Conservation (phyloP, 2,113 vertebrate genomes). For the Dasyurus viverrinus region DNA sequence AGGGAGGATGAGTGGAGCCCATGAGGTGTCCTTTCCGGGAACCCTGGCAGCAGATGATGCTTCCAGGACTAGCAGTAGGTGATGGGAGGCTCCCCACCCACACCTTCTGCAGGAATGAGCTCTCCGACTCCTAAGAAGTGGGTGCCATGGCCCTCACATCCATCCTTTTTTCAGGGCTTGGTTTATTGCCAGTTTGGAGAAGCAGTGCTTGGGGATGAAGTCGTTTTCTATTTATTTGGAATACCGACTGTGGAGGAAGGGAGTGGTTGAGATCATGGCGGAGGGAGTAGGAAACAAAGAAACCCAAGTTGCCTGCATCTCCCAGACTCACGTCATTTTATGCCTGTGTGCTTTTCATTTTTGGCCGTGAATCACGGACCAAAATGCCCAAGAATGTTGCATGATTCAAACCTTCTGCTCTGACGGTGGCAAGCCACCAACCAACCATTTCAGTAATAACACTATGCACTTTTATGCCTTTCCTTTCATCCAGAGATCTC, state of each 20-base stretch:
- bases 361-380: conserved; percentile 39
- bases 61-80: not conserved
- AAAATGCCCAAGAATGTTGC: conserved; percentile 8
- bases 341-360: conserved; percentile 32
- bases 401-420: conserved; percentile 63
- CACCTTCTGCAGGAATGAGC: not conserved
- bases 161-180: not conserved
- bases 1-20: not conserved
- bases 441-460: conserved; percentile 66
- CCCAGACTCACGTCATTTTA: not conserved
- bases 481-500: conserved; percentile 69
- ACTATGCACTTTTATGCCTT: conserved; percentile 55
- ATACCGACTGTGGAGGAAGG: not conserved
- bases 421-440: conserved; percentile 35
- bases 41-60: not conserved
- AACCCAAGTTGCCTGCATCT: not conserved
- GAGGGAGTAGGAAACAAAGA: not conserved
- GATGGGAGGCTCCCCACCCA: not conserved
- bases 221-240: accelerated
- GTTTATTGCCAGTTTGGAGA: not conserved
- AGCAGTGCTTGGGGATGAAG: not conserved
- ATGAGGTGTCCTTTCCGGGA: not conserved
- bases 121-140: not conserved
- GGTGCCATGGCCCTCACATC: not conserved
- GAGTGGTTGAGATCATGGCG: not conserved